Evolutionary conservation across 1,140 invertebrate species (phyloP).

Genomic region (fruit fly (Drosophila melanogaster)): DNA sequence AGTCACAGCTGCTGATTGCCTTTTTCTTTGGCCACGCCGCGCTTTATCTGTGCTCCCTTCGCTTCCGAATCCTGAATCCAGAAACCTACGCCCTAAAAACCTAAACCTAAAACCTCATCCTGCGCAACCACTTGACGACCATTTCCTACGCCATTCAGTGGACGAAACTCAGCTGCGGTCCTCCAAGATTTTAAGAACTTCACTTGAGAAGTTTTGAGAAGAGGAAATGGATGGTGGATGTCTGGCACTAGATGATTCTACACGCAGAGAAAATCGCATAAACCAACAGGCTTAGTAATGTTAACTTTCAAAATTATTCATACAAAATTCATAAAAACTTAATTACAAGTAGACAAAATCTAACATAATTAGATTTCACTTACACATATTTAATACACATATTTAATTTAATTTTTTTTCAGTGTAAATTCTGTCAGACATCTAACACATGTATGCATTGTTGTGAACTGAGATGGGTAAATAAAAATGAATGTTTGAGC

Average conservation of each 20-base stretch:
- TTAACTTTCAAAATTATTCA: too few relatives aligned
- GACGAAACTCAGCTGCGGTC: slow-evolving; percentile 37
- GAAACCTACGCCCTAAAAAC: not conserved
- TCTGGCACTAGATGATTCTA: slow-evolving; percentile 2
- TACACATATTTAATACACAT: too few relatives aligned
- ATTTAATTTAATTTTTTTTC: too few relatives aligned
- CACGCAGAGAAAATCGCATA: not conserved
- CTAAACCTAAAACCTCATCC: slow-evolving; percentile 24
- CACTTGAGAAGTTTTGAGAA: slow-evolving; percentile 10
- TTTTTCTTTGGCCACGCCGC: slow-evolving; percentile 8
- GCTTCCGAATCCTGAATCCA: not conserved
- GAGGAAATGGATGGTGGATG: slow-evolving; percentile 1
- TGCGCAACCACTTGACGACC: slow-evolving; percentile 19
- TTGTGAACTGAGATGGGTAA: not conserved
- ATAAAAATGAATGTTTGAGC: not conserved
- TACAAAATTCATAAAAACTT: too few relatives aligned
- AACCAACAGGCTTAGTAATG: not conserved
- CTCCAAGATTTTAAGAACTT: slow-evolving; percentile 37
- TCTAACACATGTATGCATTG: slow-evolving; percentile 1
- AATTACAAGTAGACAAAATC: too few relatives aligned
- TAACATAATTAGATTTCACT: too few relatives aligned
- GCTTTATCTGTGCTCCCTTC: slow-evolving; percentile 1
- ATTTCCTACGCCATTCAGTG: slow-evolving; percentile 41
- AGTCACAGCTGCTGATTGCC: slow-evolving; percentile 38
- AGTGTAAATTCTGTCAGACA: not conserved